These are phyloP conservation scores for Lycia hirtaria DNA, from an alignment of 2,888 invertebrate species.

Conservation along the genomic window DNA sequence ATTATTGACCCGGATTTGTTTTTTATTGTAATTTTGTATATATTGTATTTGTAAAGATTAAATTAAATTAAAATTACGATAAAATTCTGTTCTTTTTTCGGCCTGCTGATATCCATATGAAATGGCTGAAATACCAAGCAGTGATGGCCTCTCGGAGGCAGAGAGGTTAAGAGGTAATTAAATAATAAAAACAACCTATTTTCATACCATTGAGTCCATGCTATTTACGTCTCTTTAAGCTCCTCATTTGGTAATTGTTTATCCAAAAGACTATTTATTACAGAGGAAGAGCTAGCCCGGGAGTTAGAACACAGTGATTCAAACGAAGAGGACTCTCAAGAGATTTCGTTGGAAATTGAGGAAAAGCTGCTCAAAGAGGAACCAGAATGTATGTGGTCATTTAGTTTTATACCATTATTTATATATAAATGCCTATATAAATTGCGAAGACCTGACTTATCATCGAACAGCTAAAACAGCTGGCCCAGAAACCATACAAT, in stretches of 20 bases:
- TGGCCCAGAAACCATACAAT: no score
- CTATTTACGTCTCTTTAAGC: background rate
- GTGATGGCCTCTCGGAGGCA: constrained; percentile 69
- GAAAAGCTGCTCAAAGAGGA: constrained; percentile 80
- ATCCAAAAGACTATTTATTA: constrained; percentile 36
- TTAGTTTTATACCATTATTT: no score
- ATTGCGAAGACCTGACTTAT: no score
- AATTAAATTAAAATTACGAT: no score
- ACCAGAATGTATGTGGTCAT: constrained; percentile 75
- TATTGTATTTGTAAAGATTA: no score
- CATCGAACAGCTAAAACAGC: no score
- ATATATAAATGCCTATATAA: no score
- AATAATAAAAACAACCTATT: constrained; percentile 3
- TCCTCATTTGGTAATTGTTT: background rate
- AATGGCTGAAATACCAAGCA: constrained; percentile 72
- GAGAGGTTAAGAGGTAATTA: constrained; percentile 70
- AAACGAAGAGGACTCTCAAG: constrained; percentile 79
- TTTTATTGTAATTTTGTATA: background rate
- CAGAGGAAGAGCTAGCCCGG: constrained; percentile 77
- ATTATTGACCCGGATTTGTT: no score
- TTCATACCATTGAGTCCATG: background rate
- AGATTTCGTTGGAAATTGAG: constrained; percentile 79
- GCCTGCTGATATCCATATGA: constrained; percentile 4
- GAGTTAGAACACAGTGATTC: constrained; percentile 82
- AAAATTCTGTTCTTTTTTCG: no score